Evolutionary conservation across 2,888 invertebrate genomes (phyloP), one percentile per base, ranked within the genome.

Genomic region (Amphipoea lucens): DNA sequence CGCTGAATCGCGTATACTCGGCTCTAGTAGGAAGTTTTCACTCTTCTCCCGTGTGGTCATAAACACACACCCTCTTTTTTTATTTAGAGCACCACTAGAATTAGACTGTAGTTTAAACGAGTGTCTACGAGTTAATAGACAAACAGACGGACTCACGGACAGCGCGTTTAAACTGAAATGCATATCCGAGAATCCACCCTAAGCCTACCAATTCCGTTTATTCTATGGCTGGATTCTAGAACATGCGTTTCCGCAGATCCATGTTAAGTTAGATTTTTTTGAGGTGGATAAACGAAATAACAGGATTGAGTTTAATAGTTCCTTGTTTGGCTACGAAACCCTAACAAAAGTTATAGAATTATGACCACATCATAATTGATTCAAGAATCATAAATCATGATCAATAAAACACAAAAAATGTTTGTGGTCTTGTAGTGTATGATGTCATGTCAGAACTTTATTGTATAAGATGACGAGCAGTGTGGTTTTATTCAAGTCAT

Each of bases 401-500:
- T 40, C 20, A 63, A 11, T 14, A 17, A 11, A 29, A 14, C 6
- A 51, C 62, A 76, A 76, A 76, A 76, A 51, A 42, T 63, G 4
- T 48, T 68, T 69, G 4, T 63, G 48, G 23, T 65, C 54, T 23
- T 65, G 54, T 54, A 17, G 17, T 76, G 23, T 54, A 65, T 76
- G 42, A 77, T 51, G 40, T 65, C 23, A 42, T 74, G 17, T 42
- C 11, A 63, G 29, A 51, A 63, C 76, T 42, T 65, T 42, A 65
- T 51, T 54, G 17, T 76, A 51, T 42, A 29, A 54, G 29, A 65
- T 12, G 42, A 54, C 51, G 40, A 63, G 11, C 14, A 23, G 40
- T 74, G 0, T 40, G 62, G 40, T 42, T 76, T 76, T 63, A 9
- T 45, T 75, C 62, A 29, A 51, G 40, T 75, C 23, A 36, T 54